These are phyloP conservation scores for Chaunax sp. DNA, from an alignment of 2,797 vertebrate genomes.

Conservation along the genomic window DNA sequence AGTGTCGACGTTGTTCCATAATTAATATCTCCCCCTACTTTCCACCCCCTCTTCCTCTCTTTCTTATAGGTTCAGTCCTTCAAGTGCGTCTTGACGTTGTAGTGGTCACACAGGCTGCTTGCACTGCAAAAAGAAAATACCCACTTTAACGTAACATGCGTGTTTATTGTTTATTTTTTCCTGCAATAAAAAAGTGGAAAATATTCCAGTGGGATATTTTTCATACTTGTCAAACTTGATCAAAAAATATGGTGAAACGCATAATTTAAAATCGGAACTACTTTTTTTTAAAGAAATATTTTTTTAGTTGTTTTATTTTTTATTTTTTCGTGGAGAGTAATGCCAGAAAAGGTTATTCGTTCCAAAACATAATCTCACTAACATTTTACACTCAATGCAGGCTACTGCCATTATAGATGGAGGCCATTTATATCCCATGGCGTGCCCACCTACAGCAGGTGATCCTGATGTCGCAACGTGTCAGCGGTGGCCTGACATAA, in stretches of 20 bases:
- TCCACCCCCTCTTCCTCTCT: slow-evolving; percentile 10
- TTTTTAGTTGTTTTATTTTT: too few species aligned
- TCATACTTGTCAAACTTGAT: too few species aligned
- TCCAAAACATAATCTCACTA: slow-evolving; percentile 1
- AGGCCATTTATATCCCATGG: slow-evolving; percentile 76
- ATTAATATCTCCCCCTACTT: slow-evolving; percentile 66
- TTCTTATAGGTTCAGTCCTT: slow-evolving; percentile 40
- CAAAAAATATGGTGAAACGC: background rate
- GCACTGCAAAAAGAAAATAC: background rate
- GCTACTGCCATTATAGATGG: slow-evolving; percentile 72
- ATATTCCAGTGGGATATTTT: background rate
- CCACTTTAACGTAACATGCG: background rate
- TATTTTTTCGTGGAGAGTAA: background rate
- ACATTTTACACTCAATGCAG: slow-evolving; percentile 53
- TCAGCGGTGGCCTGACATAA: slow-evolving; percentile 89
- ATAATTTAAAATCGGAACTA: background rate
- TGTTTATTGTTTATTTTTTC: background rate
- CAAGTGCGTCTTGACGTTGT: slow-evolving; percentile 47
- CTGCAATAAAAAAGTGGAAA: background rate
- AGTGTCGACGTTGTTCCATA: slow-evolving; percentile 63
- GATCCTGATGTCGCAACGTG: slow-evolving; percentile 89
- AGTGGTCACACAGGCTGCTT: slow-evolving; percentile 47
- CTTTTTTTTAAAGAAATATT: too few species aligned
- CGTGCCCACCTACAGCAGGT: slow-evolving; percentile 91
- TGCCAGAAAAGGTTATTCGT: background rate